Evolutionary conservation across 2,113 vertebrate genomes (phyloP).

Genomic region (Archilochus colubris): DNA sequence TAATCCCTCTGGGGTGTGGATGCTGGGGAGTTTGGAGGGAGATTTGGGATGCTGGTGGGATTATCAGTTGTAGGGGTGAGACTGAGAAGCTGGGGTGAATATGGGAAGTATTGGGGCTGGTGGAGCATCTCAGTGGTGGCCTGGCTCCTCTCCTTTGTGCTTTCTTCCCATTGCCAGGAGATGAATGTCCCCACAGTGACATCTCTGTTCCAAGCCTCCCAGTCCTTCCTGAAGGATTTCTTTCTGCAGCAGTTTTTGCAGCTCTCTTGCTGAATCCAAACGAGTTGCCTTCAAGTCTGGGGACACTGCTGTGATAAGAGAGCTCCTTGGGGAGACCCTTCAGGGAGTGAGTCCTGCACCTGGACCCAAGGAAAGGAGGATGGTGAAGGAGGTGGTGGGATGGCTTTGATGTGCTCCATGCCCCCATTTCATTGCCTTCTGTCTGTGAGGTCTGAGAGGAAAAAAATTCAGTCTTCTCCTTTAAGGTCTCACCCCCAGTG

Average conservation of each 20-base stretch:
- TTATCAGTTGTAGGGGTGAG: not conserved
- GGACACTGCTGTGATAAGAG: not conserved
- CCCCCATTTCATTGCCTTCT: rapidly evolving
- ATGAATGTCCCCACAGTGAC: not conserved
- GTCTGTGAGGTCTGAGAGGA: not conserved
- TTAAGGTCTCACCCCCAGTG: not conserved
- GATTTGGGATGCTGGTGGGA: not conserved
- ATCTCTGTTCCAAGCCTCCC: not conserved
- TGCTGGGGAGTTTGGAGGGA: rapidly evolving
- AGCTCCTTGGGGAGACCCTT: rapidly evolving
- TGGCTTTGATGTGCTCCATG: not conserved
- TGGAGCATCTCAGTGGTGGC: not conserved
- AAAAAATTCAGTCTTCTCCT: not conserved
- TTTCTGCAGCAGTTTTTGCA: not conserved
- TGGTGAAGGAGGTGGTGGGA: not conserved
- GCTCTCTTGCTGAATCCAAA: not conserved
- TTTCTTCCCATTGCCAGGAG: not conserved
- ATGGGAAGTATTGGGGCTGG: too few species aligned
- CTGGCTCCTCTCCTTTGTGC: not conserved
- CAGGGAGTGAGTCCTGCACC: not conserved
- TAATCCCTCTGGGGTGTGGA: not conserved
- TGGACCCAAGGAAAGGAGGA: not conserved
- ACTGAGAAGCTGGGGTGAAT: not conserved
- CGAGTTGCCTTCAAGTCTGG: not conserved
- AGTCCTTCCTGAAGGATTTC: not conserved